Base-by-base conservation (phyloP, 2,797 vertebrate species). In the Lacerta viridis region DNA sequence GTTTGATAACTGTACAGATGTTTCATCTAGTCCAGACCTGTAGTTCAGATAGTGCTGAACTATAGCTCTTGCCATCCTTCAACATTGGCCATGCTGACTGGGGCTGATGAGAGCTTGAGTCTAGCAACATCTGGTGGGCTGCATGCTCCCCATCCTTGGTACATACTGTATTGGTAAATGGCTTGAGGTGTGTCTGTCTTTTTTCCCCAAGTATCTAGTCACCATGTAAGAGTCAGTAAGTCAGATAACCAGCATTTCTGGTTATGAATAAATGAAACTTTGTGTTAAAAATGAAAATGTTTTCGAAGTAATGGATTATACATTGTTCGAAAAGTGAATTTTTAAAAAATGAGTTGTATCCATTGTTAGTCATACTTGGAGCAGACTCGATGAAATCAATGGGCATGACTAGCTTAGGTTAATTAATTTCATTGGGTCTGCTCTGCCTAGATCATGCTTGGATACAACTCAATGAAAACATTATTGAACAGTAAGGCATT, bases 261-360 rank as follows among this genome's bases (percentile, higher is more conserved):
- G 20, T 46, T 41, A 41, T 5, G 39, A 41, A 41, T 41, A 41
- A 18, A 18, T 18, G 20, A 64, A 64, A 64, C 6, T 7, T 64
- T 36, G 33, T 36, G 36, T 74, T 74, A 20, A 39, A 59, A 76
- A n/a, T 4, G 36, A 80, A 23, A 15, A 69, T 39, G 33, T 80
- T 71, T 43, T 71, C 27, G 33, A 71, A 71, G 23, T 23, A 11
- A 46, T 27, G 50, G 55, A 59, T 13, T 33, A 61, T 7, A n/a
- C 17, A 33, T 27, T 85, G 15, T 50, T 86, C 61, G 85, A 87
- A 87, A 80, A 69, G 78, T 55, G 46, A 41, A 41, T 41, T 41
- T 41, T 5, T 1, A 41, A 41, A 39, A 41, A 41, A 41, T 41
- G 39, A 5, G 39, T 41, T 41, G 39, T 23, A 23, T 64, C 61